These are phyloP conservation scores for Oscheius sp. DNA, from an alignment of 2,888 invertebrate species.

Conservation along the genomic window DNA sequence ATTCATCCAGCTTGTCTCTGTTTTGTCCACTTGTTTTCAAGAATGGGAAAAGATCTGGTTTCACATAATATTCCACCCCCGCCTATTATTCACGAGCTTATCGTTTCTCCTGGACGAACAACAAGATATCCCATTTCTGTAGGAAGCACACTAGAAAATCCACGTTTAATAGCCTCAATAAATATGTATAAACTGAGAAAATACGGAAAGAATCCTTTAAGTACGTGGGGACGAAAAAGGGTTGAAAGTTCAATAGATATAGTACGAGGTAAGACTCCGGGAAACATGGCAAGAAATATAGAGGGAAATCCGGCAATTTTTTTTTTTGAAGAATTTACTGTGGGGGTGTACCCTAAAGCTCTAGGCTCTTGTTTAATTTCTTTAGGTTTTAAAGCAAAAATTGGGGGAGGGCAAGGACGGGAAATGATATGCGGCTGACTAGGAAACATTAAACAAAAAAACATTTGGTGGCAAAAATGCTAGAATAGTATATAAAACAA, in stretches of 20 bases:
- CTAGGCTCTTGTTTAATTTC: not conserved
- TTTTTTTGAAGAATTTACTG: not conserved
- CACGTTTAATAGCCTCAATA: not conserved
- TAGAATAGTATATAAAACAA: conserved; percentile 1
- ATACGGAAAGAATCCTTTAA: not conserved
- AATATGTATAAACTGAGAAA: not conserved
- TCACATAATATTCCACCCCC: no score
- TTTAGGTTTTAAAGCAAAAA: not conserved
- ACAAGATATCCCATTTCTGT: not conserved
- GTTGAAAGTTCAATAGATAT: not conserved
- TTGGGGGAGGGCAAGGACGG: conserved; percentile 6
- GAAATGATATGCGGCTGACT: conserved; percentile 18
- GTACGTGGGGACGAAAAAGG: not conserved
- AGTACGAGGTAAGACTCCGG: not conserved
- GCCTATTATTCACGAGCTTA: no score
- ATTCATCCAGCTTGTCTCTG: no score
- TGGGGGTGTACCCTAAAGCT: not conserved
- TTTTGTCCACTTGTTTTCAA: no score
- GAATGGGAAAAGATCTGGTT: no score
- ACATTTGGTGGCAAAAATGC: not conserved
- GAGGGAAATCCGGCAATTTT: not conserved
- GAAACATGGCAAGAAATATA: not conserved
- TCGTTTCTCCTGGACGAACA: no score
- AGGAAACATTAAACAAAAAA: not conserved
- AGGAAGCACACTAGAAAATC: not conserved